Conservation (phyloP, 1,140 invertebrate genomes). For the Sitobion miscanthi region DNA sequence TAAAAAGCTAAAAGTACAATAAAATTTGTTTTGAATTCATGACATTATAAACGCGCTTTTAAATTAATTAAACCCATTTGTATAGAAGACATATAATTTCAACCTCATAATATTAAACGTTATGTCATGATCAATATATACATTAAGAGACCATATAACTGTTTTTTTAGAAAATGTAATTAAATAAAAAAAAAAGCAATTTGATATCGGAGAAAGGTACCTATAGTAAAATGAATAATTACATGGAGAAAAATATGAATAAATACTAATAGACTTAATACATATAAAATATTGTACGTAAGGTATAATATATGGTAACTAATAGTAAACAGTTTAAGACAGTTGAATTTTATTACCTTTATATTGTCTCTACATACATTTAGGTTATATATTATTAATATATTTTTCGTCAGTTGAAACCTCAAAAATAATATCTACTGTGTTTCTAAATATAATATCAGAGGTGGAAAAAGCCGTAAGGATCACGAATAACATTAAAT, state of each 20-base stretch:
- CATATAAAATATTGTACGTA: neutral
- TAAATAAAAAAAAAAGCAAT: neutral
- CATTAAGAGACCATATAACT: slow-evolving; percentile 31
- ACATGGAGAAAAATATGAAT: neutral
- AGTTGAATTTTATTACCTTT: neutral
- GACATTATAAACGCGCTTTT: neutral
- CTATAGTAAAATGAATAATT: neutral
- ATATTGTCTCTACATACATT: neutral
- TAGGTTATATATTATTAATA: neutral
- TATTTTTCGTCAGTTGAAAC: neutral
- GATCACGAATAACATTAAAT: neutral
- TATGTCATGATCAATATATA: neutral
- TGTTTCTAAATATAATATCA: neutral
- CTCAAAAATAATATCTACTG: neutral
- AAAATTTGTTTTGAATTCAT: neutral
- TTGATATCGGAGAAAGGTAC: neutral
- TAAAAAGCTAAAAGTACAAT: neutral
- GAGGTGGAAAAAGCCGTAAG: neutral
- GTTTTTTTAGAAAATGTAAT: neutral
- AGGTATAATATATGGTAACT: neutral
- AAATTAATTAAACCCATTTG: slow-evolving; percentile 13
- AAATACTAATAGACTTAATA: neutral
- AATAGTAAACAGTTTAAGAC: neutral
- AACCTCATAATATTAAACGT: slow-evolving; percentile 8
- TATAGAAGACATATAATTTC: slow-evolving; percentile 32